Base-by-base conservation (phyloP, 2,888 invertebrate genomes). In the Cephus pygmeus region DNA sequence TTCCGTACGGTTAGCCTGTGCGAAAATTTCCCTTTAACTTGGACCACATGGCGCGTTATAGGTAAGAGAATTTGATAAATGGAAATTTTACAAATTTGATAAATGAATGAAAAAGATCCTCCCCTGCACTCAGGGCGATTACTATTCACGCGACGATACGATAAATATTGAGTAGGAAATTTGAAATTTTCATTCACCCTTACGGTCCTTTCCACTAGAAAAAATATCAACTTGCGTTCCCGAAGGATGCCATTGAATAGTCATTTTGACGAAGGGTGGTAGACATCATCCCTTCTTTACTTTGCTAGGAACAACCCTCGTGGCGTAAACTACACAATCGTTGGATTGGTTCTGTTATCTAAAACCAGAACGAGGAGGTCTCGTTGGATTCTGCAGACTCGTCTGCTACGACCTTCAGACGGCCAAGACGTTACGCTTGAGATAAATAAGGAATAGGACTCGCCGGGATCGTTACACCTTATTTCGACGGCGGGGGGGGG, bases 361-460 rank as follows among this genome's bases (percentile, higher is more conserved):
- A 31, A 31, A 71, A 71, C 71, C 71, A 23, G 31, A 12, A 33
- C 12, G 23, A 56, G 23, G 9, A 23, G 56, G 23, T 56, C 9
- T 56, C 56, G 1, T 56, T 15, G 56, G 56, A 9, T 56, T 23
- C 9, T 6, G 31, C 12, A 71, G 71, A 31, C 12, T 31, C 15
- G 31, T 71, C 71, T 31, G 71, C 2, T 31, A 23, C 31, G 33
- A 71, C 76, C 78, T 73, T 31, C 12, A 73, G 73, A 69, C 73
- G 73, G 69, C 75, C 11, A 74, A n/a, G 76, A 69, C 69, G 76
- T 77, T 69, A 76, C 76, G 76, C 76, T 79, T 76, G 76, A 76
- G 76, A 76, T 73, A 77, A 79, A 79, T 77, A 77, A 79, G 76
- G 76, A 77, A 79, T 79, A 76, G 76, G 79, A 79, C 79, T 79